Evolutionary conservation across 1,140 invertebrate genomes (phyloP).

Genomic region (Colletes gigas): DNA sequence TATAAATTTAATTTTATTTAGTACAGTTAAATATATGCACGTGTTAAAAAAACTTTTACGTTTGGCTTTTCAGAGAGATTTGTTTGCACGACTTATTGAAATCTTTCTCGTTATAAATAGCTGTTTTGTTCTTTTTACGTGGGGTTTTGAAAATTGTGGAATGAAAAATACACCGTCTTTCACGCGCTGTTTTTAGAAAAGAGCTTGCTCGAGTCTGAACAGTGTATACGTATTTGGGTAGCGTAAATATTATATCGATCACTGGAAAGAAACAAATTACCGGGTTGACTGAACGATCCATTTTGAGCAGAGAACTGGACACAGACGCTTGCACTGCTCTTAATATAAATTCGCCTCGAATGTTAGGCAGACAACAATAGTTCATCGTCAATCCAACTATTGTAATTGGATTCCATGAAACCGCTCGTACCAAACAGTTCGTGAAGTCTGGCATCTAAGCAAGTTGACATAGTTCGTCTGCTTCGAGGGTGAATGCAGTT

Average conservation of each 20-base stretch:
- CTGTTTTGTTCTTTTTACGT: too few species aligned
- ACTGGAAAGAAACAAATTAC: not conserved
- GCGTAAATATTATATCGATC: not conserved
- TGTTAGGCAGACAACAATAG: slow-evolving; percentile 1
- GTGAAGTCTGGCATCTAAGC: not conserved
- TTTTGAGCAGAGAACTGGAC: not conserved
- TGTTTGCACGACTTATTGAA: too few species aligned
- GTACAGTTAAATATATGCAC: too few species aligned
- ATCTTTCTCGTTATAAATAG: too few species aligned
- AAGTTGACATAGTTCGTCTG: not conserved
- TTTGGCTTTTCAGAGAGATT: too few species aligned
- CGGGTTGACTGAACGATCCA: not conserved
- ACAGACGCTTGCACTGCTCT: not conserved
- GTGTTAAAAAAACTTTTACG: too few species aligned
- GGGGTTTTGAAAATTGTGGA: too few species aligned
- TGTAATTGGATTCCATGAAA: slow-evolving; percentile 17
- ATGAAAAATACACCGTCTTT: too few species aligned
- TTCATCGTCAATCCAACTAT: slow-evolving; percentile 9
- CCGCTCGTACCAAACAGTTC: not conserved
- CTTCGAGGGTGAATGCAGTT: not conserved
- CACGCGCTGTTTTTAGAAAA: too few species aligned
- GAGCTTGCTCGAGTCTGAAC: too few species aligned
- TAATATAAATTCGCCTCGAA: slow-evolving; percentile 16
- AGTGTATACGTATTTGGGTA: not conserved
- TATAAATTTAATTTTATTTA: too few species aligned